These are phyloP conservation scores for Psylliodes chrysocephalus DNA, from an alignment of 2,888 invertebrate species.

Conservation along the genomic window DNA sequence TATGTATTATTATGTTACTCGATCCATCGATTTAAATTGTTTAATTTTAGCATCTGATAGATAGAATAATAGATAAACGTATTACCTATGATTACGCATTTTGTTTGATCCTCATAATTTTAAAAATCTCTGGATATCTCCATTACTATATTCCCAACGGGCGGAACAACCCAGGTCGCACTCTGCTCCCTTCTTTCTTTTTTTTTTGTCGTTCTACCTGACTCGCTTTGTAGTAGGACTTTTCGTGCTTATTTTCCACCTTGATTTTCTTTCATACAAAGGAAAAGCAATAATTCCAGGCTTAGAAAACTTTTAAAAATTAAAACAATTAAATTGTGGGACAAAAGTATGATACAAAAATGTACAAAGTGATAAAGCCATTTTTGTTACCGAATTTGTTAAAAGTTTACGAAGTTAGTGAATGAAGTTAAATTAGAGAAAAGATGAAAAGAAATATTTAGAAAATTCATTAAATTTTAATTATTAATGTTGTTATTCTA, in stretches of 20 bases:
- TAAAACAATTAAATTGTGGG: neutral
- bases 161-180: constrained; percentile 43
- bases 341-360: neutral
- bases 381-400: neutral
- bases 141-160: neutral
- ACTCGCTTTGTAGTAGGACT: neutral
- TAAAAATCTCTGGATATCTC: too few relatives aligned
- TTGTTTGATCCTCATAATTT: too few relatives aligned
- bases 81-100: too few relatives aligned
- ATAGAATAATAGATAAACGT: too few relatives aligned
- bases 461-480: too few relatives aligned
- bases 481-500: too few relatives aligned
- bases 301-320: constrained; percentile 2
- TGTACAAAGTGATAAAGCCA: neutral
- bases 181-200: constrained; percentile 29
- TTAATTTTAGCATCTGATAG: too few relatives aligned
- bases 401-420: too few relatives aligned
- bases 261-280: constrained; percentile 11
- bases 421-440: too few relatives aligned
- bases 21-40: too few relatives aligned
- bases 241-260: constrained; percentile 3
- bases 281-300: neutral
- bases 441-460: too few relatives aligned
- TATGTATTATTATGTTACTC: too few relatives aligned
- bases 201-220: constrained; percentile 13